A percentile compares a stretch with the other conserved stretches of the same genome.
These are phyloP conservation scores for Psix sp. DNA, from an alignment of 1,140 invertebrate genomes.

Conservation along the genomic window DNA sequence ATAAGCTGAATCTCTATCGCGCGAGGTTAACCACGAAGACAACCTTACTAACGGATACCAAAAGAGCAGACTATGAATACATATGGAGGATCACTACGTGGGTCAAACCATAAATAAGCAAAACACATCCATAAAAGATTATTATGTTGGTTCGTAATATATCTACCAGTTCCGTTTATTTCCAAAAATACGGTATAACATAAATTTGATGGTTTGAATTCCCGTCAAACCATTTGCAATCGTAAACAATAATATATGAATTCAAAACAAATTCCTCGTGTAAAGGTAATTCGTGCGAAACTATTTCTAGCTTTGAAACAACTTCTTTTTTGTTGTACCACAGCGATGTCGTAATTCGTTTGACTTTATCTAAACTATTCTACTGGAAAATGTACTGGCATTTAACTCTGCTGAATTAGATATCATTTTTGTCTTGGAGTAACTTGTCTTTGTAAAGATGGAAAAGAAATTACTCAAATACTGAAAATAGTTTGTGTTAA, in stretches of 20 bases:
- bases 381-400: constrained; percentile 6
- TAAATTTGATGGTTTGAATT: constrained; percentile 24
- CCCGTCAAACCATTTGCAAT: too few species aligned
- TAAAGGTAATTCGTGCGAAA: too few species aligned
- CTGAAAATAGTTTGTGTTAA: too few species aligned
- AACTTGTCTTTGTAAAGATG: too few species aligned
- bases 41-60: constrained; percentile 20
- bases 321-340: too few species aligned
- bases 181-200: constrained; percentile 9
- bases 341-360: not conserved
- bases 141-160: constrained; percentile 16
- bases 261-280: constrained; percentile 22
- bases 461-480: too few species aligned
- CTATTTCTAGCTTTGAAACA: too few species aligned
- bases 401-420: not conserved
- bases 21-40: constrained; percentile 31
- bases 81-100: constrained; percentile 35
- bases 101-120: constrained; percentile 45
- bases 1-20: constrained; percentile 45
- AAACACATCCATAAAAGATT: constrained; percentile 28
- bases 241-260: constrained; percentile 21
- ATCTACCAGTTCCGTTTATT: constrained; percentile 28
- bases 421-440: too few species aligned
- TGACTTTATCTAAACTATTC: constrained; percentile 6
- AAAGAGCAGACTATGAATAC: constrained; percentile 52